These are phyloP conservation scores for Pyxicephalus adspersus DNA, from an alignment of 2,113 vertebrate species.

Conservation along the genomic window DNA sequence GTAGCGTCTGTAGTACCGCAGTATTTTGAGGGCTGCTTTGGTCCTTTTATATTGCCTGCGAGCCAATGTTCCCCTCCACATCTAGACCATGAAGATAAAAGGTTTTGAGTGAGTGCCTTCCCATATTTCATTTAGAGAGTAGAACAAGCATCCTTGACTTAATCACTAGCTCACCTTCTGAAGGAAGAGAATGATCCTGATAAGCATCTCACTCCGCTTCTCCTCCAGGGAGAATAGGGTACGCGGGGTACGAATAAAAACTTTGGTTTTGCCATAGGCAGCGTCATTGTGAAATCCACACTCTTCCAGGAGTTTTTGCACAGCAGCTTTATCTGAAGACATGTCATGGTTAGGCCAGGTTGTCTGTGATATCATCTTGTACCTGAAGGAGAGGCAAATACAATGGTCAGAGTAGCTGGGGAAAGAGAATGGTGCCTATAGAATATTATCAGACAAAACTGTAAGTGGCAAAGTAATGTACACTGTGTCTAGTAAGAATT, in stretches of 20 bases:
- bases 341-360: conserved; percentile 97
- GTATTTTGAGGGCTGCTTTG: conserved; percentile 80
- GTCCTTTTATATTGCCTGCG: conserved; percentile 87
- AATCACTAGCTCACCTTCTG: conserved; percentile 84
- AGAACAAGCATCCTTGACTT: not conserved
- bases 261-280: conserved; percentile 94
- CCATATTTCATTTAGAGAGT: too few species aligned
- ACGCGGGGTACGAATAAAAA: conserved; percentile 92
- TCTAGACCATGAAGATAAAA: conserved; percentile 67
- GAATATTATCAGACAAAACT: not conserved
- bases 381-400: conserved; percentile 71
- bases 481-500: too few species aligned
- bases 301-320: conserved; percentile 83
- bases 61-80: conserved; percentile 93
- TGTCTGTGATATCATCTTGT: conserved; percentile 97
- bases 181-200: conserved; percentile 92
- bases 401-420: not conserved
- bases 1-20: conserved; percentile 84
- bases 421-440: not conserved
- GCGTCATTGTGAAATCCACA: conserved; percentile 90
- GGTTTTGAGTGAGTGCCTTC: too few species aligned
- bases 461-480: not conserved
- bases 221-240: conserved; percentile 95
- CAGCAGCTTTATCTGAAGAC: conserved; percentile 86
- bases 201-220: conserved; percentile 87